A percentile compares a stretch with the other conserved stretches of the same genome.
These are phyloP conservation scores for Zaprionus inermis DNA, from an alignment of 1,140 invertebrate species.

Conservation along the genomic window DNA sequence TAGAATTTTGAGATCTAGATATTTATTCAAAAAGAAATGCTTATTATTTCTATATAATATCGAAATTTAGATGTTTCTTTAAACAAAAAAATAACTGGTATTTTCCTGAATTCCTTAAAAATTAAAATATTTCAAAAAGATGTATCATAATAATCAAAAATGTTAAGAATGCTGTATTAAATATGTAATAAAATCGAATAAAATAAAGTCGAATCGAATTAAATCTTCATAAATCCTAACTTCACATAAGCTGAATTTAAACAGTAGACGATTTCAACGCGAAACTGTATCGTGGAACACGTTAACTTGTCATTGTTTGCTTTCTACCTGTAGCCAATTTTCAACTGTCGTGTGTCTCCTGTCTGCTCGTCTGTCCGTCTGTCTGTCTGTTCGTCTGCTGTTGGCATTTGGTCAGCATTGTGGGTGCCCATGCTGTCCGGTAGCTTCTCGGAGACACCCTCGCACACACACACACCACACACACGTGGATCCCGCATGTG, in stretches of 20 bases:
- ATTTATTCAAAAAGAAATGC: neutral
- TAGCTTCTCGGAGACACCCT: slow-evolving; percentile 2
- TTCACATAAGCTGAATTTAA: too few species aligned
- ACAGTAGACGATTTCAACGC: too few species aligned
- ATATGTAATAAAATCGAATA: too few species aligned
- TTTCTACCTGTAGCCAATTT: slow-evolving; percentile 78
- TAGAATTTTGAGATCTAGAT: neutral
- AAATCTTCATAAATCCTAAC: too few species aligned
- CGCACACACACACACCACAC: neutral
- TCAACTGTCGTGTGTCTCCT: slow-evolving; percentile 45
- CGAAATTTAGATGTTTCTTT: too few species aligned
- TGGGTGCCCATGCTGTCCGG: slow-evolving; percentile 34
- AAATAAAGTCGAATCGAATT: too few species aligned
- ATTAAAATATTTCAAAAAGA: too few species aligned
- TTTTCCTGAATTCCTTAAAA: too few species aligned
- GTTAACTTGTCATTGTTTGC: slow-evolving; percentile 47
- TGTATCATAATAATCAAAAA: too few species aligned
- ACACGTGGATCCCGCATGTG: neutral
- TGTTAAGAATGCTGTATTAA: too few species aligned
- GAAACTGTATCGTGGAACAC: slow-evolving; percentile 46
- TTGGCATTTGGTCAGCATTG: slow-evolving; percentile 74
- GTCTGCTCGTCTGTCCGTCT: slow-evolving; percentile 31
- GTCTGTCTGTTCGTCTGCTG: slow-evolving; percentile 26
- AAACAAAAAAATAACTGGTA: too few species aligned
- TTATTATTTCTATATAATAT: too few species aligned